phyloP scores from a whole-genome alignment of 2,113 vertebrate species.

The Silurus glanis region DNA sequence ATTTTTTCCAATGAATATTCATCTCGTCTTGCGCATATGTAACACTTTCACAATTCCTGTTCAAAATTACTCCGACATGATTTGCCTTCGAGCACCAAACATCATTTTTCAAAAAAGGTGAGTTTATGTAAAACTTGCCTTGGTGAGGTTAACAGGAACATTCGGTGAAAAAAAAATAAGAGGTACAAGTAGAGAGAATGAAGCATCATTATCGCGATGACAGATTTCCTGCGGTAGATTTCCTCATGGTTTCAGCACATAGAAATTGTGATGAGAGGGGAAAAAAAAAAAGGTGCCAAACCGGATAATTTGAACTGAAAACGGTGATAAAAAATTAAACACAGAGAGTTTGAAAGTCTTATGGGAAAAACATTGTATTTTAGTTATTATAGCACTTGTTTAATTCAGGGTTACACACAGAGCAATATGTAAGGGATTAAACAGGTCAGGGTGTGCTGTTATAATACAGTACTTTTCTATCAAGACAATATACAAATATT shows the following conservation, averaged over 20 bases:
- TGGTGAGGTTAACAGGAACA: constrained; percentile 3
- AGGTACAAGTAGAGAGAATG: not conserved
- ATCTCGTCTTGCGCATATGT: not conserved
- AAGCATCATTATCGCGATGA: not conserved
- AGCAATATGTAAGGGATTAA: not conserved
- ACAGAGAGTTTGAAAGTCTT: not conserved
- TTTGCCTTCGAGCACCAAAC: not conserved
- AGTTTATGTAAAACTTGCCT: not conserved
- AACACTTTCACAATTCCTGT: not conserved
- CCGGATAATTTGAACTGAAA: too few species aligned
- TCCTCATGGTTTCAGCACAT: not conserved
- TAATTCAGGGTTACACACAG: not conserved
- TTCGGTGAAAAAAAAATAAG: not conserved
- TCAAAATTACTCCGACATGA: not conserved
- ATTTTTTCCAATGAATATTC: not conserved
- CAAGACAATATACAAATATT: too few species aligned
- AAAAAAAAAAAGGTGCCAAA: not conserved
- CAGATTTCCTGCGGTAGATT: not conserved
- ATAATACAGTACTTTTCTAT: too few species aligned
- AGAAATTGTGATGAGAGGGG: not conserved
- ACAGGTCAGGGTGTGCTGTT: too few species aligned
- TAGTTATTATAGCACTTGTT: not conserved
- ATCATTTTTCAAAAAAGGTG: not conserved
- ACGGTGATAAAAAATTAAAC: not conserved
- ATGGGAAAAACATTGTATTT: not conserved